Evolutionary conservation across 2,797 vertebrate species (phyloP).

Genomic region (Sparidentex hasta): DNA sequence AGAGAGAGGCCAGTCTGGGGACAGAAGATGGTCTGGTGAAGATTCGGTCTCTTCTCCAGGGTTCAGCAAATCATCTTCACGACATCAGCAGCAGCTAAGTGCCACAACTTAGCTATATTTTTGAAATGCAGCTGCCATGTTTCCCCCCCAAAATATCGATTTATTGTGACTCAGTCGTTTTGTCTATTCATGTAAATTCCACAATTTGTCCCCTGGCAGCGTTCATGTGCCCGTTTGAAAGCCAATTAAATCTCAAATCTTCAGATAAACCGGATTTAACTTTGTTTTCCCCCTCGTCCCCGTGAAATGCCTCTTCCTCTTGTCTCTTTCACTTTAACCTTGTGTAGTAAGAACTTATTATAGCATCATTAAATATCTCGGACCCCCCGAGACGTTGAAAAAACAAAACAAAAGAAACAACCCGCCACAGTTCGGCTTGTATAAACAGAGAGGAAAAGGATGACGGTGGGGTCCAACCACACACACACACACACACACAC

Average conservation of each 20-base stretch:
- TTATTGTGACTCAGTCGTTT: constrained; percentile 17
- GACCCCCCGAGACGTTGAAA: background rate
- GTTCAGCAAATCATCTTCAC: constrained; percentile 62
- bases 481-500: constrained; percentile 1
- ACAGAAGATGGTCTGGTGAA: no score
- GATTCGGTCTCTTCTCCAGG: constrained; percentile 35
- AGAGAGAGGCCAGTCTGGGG: constrained; percentile 5
- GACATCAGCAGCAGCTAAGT: constrained; percentile 63
- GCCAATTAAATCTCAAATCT: background rate
- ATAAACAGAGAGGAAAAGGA: constrained; percentile 14
- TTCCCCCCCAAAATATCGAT: constrained; percentile 2
- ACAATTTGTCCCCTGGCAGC: constrained; percentile 17
- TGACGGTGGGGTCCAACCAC: constrained; percentile 8
- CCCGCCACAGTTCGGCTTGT: constrained; percentile 2
- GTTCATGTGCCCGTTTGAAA: background rate
- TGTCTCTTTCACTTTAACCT: background rate
- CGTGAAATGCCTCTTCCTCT: background rate
- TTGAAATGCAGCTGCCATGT: constrained; percentile 37
- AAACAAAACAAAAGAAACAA: background rate
- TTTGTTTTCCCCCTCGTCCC: background rate
- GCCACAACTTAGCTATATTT: no score
- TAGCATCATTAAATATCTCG: constrained; percentile 31
- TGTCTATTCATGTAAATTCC: constrained; percentile 1
- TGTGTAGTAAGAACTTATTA: constrained; percentile 20
- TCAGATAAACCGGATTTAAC: background rate